Conservation (phyloP, 2,797 vertebrate species). For the Buceros bicornis region DNA sequence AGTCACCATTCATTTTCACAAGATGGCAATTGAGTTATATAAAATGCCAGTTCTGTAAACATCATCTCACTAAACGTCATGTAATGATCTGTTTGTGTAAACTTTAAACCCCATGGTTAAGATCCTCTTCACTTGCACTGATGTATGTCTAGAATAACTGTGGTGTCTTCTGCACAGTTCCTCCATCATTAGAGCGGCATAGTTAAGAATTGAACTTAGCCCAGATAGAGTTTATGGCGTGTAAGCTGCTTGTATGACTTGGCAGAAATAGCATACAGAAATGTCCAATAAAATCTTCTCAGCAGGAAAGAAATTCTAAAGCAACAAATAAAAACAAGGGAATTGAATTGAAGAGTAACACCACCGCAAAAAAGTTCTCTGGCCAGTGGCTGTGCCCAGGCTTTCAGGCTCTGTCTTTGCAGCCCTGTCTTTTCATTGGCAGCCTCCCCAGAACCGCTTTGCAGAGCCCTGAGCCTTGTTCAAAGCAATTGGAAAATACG, state of each 20-base stretch:
- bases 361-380: neutral
- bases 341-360: neutral
- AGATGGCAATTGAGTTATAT: neutral
- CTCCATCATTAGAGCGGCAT: neutral
- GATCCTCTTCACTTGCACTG: neutral
- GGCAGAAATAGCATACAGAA: slow-evolving; percentile 2
- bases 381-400: neutral
- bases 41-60: slow-evolving; percentile 47
- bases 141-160: slow-evolving; percentile 29
- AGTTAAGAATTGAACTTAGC: neutral
- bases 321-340: neutral
- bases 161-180: slow-evolving; percentile 16
- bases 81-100: slow-evolving; percentile 13
- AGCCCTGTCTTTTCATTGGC: neutral
- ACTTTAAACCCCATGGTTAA: slow-evolving; percentile 35
- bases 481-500: neutral
- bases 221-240: neutral
- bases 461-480: neutral
- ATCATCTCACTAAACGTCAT: slow-evolving; percentile 50
- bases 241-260: slow-evolving; percentile 8
- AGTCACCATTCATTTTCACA: slow-evolving; percentile 15
- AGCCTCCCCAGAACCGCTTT: neutral
- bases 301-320: neutral
- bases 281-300: neutral
- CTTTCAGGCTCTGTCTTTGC: neutral